Conservation (phyloP, 2,888 invertebrate species). For the Pollenia griseotomentosa region DNA sequence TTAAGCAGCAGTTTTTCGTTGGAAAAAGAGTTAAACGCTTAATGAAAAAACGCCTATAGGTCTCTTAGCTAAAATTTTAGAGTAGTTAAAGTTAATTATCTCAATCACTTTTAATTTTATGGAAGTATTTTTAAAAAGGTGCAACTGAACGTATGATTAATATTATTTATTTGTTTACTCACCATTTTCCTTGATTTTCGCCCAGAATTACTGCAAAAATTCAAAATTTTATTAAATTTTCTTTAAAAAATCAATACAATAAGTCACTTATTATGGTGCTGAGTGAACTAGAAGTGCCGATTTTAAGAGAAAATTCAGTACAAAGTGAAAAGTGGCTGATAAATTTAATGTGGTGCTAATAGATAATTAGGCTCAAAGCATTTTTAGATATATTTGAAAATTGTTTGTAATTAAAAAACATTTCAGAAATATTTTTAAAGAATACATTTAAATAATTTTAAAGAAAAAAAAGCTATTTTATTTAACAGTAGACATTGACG, state of each 20-base stretch:
- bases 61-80: no score
- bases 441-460: background rate
- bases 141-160: constrained; percentile 45
- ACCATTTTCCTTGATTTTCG: constrained; percentile 17
- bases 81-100: background rate
- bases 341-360: background rate
- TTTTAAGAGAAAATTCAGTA: background rate
- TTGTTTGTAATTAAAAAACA: background rate
- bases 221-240: constrained; percentile 19
- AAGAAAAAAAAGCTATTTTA: background rate
- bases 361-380: constrained; percentile 17
- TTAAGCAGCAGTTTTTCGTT: no score
- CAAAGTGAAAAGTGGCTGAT: background rate
- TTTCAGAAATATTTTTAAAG: background rate
- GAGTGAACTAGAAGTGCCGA: background rate
- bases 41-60: no score
- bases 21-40: no score
- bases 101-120: background rate
- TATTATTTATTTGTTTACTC: constrained; percentile 47
- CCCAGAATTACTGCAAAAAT: constrained; percentile 42
- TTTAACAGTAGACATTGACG: constrained; percentile 7
- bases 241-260: background rate
- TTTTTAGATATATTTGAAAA: background rate
- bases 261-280: background rate
- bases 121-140: background rate